Evolutionary conservation across 2,888 invertebrate species (phyloP), one percentile per base, ranked within the genome.

Genomic region (Lamellibrachia columna): DNA sequence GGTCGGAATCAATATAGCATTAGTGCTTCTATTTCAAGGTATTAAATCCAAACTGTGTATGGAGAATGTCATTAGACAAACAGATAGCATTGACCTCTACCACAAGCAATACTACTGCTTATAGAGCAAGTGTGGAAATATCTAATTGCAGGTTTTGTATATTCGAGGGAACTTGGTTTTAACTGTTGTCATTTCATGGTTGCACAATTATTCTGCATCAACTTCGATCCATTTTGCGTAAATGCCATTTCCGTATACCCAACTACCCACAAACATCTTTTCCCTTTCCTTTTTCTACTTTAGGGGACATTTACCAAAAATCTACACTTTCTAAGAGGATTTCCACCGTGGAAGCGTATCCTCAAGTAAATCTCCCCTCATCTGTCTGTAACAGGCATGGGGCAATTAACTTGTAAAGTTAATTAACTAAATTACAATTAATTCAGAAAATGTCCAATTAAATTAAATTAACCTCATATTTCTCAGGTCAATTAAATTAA

Each of bases 291-390:
- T 40, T 40, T 40, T 1, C 22, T 75, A n/a, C 75, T 6, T 15
- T 75, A 11, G n/a, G 15, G 75, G n/a, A 75, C 75, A 75, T 75
- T 75, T 22, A 15, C 15, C n/a, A 11, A 75, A 75, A 75, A 75
- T 9, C 7, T 9, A 11, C 75, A 7, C 15, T 75, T 75, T 22
- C 22, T 75, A 6, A 75, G 15, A 60, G 60, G 15, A 75, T 75
- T n/a, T 75, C 75, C 75, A 75, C n/a, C 15, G 75, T 75, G 90
- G 91, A 93, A 53, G 75, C 58, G 7, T 90, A 90, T 58, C 92
- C 93, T 15, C 93, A 75, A 22, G 92, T 92, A 52, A 53, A 53
- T 90, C 53, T 91, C 52, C 3, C n/a, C 22, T n/a, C 22, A 11
- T 75, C 75, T 75, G 58, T 15, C 15, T 75, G 75, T 75, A 75